Evolutionary conservation across 2,797 vertebrate genomes (phyloP).

Genomic region (Melanotaenia trifasciata): DNA sequence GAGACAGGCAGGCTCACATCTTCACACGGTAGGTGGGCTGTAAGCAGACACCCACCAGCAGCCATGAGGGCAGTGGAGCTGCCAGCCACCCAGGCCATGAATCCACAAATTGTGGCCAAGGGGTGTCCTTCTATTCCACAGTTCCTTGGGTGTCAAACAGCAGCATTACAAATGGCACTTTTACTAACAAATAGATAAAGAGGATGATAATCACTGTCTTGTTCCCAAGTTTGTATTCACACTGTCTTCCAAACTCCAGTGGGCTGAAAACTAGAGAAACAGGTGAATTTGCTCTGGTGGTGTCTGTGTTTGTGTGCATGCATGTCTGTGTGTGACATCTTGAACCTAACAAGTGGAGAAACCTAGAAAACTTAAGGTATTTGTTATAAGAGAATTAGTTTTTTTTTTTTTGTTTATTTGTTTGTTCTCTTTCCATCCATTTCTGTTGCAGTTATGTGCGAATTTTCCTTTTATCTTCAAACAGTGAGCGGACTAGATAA

Average conservation of each 20-base stretch:
- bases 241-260: conserved; percentile 29
- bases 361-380: conserved; percentile 12
- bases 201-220: background rate
- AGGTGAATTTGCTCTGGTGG: background rate
- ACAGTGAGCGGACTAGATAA: conserved; percentile 93
- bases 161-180: conserved; percentile 23
- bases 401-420: background rate
- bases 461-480: conserved; percentile 93
- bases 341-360: conserved; percentile 25
- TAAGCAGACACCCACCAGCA: conserved; percentile 63
- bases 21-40: conserved; percentile 50
- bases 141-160: conserved; percentile 17
- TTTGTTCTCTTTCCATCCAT: conserved; percentile 13
- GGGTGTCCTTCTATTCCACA: conserved; percentile 10
- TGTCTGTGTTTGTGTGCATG: conserved; percentile 1
- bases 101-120: conserved; percentile 18
- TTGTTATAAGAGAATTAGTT: conserved; percentile 15
- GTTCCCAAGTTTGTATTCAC: conserved; percentile 18
- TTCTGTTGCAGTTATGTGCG: conserved; percentile 83
- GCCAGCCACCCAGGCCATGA: conserved; percentile 16
- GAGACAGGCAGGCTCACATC: conserved; percentile 44
- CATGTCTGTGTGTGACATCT: conserved; percentile 4
- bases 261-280: conserved; percentile 26
- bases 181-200: background rate
- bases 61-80: conserved; percentile 4